Percentiles rank a stretch among this genome's conserved stretches.
phyloP scores from a whole-genome alignment of 2,888 invertebrate genomes.

The Erannis defoliaria region DNA sequence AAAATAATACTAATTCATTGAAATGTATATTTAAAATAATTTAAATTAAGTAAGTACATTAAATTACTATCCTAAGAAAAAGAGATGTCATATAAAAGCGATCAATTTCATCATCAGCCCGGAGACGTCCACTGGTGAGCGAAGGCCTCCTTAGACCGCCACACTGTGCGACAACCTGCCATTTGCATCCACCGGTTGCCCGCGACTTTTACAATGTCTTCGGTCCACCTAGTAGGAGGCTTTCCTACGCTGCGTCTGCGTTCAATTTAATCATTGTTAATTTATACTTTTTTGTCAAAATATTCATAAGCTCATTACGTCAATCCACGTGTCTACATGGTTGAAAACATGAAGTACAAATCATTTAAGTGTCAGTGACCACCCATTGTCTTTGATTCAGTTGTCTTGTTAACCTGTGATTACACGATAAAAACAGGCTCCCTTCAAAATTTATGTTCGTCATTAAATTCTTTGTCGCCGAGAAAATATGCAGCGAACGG shows the following conservation, averaged over 20 bases:
- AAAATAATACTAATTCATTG: no score
- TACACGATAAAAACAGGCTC: slow-evolving; percentile 61
- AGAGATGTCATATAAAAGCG: not conserved
- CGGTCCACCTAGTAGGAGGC: no score
- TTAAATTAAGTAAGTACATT: not conserved
- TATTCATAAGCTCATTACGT: slow-evolving; percentile 4
- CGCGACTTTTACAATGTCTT: no score
- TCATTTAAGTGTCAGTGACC: slow-evolving; percentile 67
- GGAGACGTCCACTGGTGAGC: no score
- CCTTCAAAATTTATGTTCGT: slow-evolving; percentile 72
- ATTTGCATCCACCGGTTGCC: no score
- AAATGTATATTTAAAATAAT: no score
- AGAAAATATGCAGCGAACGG: slow-evolving; percentile 55
- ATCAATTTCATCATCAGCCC: no score
- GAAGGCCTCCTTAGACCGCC: no score
- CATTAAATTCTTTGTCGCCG: slow-evolving; percentile 68
- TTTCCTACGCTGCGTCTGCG: no score
- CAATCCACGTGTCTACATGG: not conserved
- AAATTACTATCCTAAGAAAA: not conserved
- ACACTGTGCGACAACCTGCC: no score
- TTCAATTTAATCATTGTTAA: not conserved
- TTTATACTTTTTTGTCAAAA: not conserved
- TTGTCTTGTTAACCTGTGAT: slow-evolving; percentile 71
- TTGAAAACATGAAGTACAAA: slow-evolving; percentile 56
- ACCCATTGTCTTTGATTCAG: slow-evolving; percentile 77